These are phyloP conservation scores for Muscidifurax raptorellus DNA, from an alignment of 1,140 invertebrate species.

Conservation along the genomic window DNA sequence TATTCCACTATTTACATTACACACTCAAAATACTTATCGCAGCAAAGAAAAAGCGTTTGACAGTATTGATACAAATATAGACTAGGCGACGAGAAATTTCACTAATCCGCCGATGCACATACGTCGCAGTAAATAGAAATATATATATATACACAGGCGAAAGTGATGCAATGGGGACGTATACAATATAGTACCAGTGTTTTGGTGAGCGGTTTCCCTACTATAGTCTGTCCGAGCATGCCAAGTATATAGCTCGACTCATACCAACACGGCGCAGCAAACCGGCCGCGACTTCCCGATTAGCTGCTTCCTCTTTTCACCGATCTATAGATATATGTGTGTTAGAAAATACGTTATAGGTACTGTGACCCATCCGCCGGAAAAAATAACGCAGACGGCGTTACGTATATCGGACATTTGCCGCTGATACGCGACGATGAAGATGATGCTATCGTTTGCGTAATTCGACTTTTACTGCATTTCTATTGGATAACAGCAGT, in stretches of 20 bases:
- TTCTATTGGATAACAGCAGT: neutral
- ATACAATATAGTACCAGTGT: neutral
- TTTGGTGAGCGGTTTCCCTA: neutral
- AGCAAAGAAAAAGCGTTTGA: neutral
- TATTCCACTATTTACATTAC: neutral
- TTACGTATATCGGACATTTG: neutral
- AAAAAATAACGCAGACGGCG: neutral
- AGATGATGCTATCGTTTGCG: slow-evolving; percentile 22
- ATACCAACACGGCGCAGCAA: neutral
- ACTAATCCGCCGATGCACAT: no score
- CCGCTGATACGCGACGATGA: neutral
- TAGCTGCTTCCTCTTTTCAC: slow-evolving; percentile 7
- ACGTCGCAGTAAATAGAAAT: neutral
- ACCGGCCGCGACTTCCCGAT: slow-evolving; percentile 17
- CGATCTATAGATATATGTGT: neutral
- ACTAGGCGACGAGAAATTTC: no score
- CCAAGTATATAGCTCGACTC: neutral
- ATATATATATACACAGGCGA: neutral
- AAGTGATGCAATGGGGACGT: neutral
- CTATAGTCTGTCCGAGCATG: neutral
- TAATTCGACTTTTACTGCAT: slow-evolving; percentile 1
- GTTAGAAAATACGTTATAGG: no score
- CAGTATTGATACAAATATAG: neutral
- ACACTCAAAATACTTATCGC: neutral
- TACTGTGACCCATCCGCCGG: no score